A percentile compares a stretch with the other conserved stretches of the same genome.
phyloP scores from a whole-genome alignment of 64 coral and sea anemone genomes.

The Platygyra sinensis region DNA sequence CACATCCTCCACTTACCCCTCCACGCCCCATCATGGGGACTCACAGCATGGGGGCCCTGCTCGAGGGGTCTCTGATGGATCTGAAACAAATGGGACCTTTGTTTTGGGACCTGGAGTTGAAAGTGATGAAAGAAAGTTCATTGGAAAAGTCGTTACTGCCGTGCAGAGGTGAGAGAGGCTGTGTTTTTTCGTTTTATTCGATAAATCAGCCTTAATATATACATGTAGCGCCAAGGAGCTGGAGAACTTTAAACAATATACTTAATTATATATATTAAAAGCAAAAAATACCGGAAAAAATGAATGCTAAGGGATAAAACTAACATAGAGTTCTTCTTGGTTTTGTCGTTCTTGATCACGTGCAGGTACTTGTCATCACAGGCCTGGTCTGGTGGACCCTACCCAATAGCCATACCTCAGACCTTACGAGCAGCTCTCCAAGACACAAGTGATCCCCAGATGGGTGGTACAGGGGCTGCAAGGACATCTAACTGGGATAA shows the following conservation, averaged over 20 bases:
- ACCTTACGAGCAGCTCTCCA: constrained; percentile 79
- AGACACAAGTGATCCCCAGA: constrained; percentile 67
- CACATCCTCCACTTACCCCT: constrained; percentile 78
- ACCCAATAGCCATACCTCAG: constrained; percentile 81
- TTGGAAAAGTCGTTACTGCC: constrained; percentile 71
- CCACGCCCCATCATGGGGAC: constrained; percentile 82
- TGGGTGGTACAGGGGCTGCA: constrained; percentile 43
- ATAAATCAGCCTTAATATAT: too few species aligned
- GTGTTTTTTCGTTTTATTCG: too few species aligned
- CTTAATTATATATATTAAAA: too few species aligned
- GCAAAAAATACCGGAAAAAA: too few species aligned
- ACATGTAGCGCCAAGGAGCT: too few species aligned
- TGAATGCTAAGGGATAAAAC: too few species aligned
- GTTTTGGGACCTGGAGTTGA: constrained; percentile 51
- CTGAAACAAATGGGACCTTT: constrained; percentile 67
- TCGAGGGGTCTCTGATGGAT: constrained; percentile 43
- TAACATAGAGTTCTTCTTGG: neutral
- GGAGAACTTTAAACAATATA: too few species aligned
- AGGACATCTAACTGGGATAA: constrained; percentile 94
- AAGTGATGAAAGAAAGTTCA: constrained; percentile 74
- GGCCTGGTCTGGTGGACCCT: constrained; percentile 92
- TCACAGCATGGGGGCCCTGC: constrained; percentile 31
- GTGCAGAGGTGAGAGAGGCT: constrained; percentile 73
- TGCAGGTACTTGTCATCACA: constrained; percentile 88
- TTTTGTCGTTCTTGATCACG: neutral